phyloP scores from a whole-genome alignment of 2,888 invertebrate genomes.

The Vesta saturnalis region DNA sequence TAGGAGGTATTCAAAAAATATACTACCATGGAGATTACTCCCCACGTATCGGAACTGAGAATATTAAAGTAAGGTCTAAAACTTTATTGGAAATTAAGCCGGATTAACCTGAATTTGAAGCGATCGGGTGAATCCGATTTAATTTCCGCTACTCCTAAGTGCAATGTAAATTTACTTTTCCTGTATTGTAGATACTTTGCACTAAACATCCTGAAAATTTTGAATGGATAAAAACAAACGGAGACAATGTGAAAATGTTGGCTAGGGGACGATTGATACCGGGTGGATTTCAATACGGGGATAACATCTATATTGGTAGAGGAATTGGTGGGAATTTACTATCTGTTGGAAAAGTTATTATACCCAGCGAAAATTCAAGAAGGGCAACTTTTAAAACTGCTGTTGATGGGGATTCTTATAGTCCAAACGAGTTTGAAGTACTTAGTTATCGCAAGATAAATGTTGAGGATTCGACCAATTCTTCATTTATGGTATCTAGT shows the following conservation, averaged over 20 bases:
- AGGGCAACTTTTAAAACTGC: not conserved
- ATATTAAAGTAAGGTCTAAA: not conserved
- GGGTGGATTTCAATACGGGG: not conserved
- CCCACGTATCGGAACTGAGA: not conserved
- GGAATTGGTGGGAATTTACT: not conserved
- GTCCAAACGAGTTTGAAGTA: slow-evolving; percentile 7
- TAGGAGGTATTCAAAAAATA: not conserved
- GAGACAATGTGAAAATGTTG: not conserved
- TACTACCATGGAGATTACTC: not conserved
- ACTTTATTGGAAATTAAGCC: no score
- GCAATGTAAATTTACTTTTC: no score
- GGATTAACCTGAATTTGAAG: no score
- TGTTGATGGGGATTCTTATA: not conserved
- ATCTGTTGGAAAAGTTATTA: slow-evolving; percentile 10
- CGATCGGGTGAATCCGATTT: no score
- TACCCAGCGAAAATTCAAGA: not conserved
- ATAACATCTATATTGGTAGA: slow-evolving; percentile 12
- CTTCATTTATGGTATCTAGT: not conserved
- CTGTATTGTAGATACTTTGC: slow-evolving; percentile 13
- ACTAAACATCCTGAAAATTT: slow-evolving; percentile 3
- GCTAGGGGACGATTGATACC: not conserved
- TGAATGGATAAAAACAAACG: slow-evolving; percentile 14
- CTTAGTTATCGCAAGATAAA: not conserved
- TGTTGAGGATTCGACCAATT: not conserved
- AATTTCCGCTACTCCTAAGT: no score